Base-by-base conservation (phyloP, 2,113 vertebrate species). In the Periophthalmodon schlosseri region DNA sequence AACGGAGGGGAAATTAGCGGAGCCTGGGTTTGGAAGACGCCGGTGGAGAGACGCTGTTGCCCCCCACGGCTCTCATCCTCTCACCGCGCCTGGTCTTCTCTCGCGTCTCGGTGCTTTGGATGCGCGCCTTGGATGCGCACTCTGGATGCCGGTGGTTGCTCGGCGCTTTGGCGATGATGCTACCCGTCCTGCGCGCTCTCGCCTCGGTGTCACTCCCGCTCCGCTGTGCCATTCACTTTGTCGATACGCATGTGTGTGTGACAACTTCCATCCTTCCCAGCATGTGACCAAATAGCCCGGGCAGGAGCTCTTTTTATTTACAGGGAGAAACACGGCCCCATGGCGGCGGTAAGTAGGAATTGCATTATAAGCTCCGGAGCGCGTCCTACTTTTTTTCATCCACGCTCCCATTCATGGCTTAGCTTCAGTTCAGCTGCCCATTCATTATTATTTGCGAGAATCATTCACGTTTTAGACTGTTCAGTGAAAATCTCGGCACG, bases 221-320 rank as follows among this genome's bases (percentile, higher is more conserved):
- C 85, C 90, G 84, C 87, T 79, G 81, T 84, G 82, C 87, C 86
- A 88, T 89, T 92, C 88, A 90, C 86, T 87, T 83, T 79, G 88
- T 89, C 85, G 78, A 86, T 87, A 72, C 77, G 84, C 83, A 66
- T 70, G 87, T 39, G 33, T 39, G 63, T 44, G 63, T 44, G 63
- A 74, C 84, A 86, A 88, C 86, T 85, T 81, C 86, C 68, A 73
- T 76, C 77, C 80, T 52, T 76, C 82, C 72, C 86, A 80, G 83
- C 87, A 82, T 87, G 86, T 83, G 89, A 88, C 75, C 73, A 69
- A 72, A 77, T 69, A 44, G 76, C 49, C 72, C 69, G 65, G 34
- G 76, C 70, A 80, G 67, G 34, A 60, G 67, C 64, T 63, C 39
- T 16, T 77, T 76, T 74, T 82, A 74, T 73, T 70, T 36, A 0